Base-by-base conservation (phyloP, 2,113 vertebrate genomes). In the Macquaria australasica region DNA sequence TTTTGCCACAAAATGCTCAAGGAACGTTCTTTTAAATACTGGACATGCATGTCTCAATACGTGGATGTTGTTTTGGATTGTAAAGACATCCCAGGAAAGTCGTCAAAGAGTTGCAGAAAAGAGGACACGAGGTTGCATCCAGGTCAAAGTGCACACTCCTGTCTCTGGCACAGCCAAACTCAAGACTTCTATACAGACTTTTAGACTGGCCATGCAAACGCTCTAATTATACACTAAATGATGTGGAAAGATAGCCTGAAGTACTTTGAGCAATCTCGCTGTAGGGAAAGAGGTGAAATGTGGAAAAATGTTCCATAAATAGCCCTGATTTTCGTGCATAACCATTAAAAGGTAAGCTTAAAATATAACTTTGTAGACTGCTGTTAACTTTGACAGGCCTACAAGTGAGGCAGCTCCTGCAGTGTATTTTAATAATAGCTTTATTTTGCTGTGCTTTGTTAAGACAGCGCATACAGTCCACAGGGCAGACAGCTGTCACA, bases 291-390 rank as follows among this genome's bases (percentile, higher is more conserved):
- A 88, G 81, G 89, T 86, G 73, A 95, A 96, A 95, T 93, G 96
- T 96, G 96, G 96, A 96, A 96, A 95, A 95, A 94, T 7, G 60
- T 73, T 87, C 92, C 94, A 92, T 76, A 93, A 96, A 96, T 94
- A 96, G 93, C 86, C 84, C 64, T 82, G 81, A 93, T 94, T 75
- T 95, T 94, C 84, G 59, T 91, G 91, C 87, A 92, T 90, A 92
- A 92, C 82, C 88, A 88, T 91, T 87, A 90, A 92, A 90, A 88
- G 79, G 84, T 91, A 85, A 84, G 82, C 85, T 82, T 83, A 68
- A 87, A 86, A 87, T 85, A 91, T 89, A 81, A 87, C 82, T 87
- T 75, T 85, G 77, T 50, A 77, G 72, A 71, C 23, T 51, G 66
- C 63, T 37, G 21, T 80, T 81, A 84, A 59, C 60, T 75, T 80